Conservation (phyloP, 2,888 invertebrate species). For the Serripes groenlandicus region DNA sequence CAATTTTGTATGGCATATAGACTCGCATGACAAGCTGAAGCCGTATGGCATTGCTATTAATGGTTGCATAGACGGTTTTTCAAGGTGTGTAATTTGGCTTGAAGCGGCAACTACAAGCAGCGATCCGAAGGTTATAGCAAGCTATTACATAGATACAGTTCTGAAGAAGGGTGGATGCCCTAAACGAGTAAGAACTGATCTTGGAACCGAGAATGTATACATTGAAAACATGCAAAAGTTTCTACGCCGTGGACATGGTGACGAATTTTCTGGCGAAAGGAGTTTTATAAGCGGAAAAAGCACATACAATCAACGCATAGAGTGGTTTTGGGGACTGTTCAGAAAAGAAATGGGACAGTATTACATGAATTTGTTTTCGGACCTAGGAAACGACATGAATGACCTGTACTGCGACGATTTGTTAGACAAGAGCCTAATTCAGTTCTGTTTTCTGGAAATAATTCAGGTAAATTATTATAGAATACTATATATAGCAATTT, state of each 20-base stretch:
- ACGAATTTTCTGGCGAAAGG: constrained; percentile 13
- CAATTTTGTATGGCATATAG: constrained; percentile 62
- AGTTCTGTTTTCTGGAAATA: constrained; percentile 60
- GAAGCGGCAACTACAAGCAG: constrained; percentile 54
- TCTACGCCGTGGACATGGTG: constrained; percentile 19
- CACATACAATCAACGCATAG: constrained; percentile 63
- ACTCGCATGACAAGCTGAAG: constrained; percentile 58
- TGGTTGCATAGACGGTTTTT: constrained; percentile 53
- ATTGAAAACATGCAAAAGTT: constrained; percentile 27
- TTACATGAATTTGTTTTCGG: constrained; percentile 57
- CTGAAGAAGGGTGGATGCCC: constrained; percentile 48
- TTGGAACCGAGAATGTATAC: constrained; percentile 59
- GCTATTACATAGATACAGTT: constrained; percentile 48
- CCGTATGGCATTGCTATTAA: constrained; percentile 56
- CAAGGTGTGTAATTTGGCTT: constrained; percentile 61
- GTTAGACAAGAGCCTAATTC: constrained; percentile 45
- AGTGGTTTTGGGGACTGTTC: constrained; percentile 61
- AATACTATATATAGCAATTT: too few relatives aligned
- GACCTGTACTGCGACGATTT: too few relatives aligned
- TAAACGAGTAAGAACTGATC: constrained; percentile 36
- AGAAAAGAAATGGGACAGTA: constrained; percentile 43
- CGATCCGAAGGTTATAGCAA: constrained; percentile 49
- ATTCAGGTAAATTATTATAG: too few relatives aligned
- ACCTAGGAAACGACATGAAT: constrained; percentile 28
- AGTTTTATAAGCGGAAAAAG: constrained; percentile 53